Evolutionary conservation across 2,888 invertebrate species (phyloP).

Genomic region (Platypus cylindrus): DNA sequence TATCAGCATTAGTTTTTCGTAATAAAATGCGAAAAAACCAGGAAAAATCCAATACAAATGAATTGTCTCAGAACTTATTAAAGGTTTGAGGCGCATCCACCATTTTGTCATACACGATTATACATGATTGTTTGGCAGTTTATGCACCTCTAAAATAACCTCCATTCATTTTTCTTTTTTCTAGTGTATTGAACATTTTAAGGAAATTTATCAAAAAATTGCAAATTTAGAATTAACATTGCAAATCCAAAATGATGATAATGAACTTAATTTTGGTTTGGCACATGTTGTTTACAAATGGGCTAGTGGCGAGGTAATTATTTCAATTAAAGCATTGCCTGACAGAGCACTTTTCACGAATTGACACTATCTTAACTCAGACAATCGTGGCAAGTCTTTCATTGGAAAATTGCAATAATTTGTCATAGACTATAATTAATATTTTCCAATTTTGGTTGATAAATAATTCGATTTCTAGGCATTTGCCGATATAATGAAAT

Average conservation of each 20-base stretch:
- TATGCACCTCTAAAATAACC: too few relatives aligned
- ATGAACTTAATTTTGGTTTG: conserved; percentile 78
- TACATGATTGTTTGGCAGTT: too few relatives aligned
- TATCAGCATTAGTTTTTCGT: conserved; percentile 90
- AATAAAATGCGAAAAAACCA: conserved; percentile 51
- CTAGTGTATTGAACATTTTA: conserved; percentile 60
- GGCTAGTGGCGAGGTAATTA: conserved; percentile 78
- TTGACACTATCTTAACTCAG: too few relatives aligned
- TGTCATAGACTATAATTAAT: background rate
- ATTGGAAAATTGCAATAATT: background rate
- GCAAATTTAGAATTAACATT: conserved; percentile 47
- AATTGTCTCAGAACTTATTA: conserved; percentile 44
- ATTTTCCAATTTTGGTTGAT: background rate
- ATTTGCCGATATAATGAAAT: conserved; percentile 83
- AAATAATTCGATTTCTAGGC: conserved; percentile 41
- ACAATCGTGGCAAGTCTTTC: too few relatives aligned
- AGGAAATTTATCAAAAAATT: conserved; percentile 55
- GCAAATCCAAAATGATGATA: conserved; percentile 38
- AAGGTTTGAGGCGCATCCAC: conserved; percentile 38
- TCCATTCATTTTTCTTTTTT: conserved; percentile 8
- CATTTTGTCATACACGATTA: too few relatives aligned
- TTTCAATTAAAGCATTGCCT: too few relatives aligned
- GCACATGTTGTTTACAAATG: conserved; percentile 91
- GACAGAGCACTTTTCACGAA: too few relatives aligned
- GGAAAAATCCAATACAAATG: too few relatives aligned